These are phyloP conservation scores for Galaxea fascicularis DNA, from an alignment of 92 coral and sea anemone species.

Conservation along the genomic window DNA sequence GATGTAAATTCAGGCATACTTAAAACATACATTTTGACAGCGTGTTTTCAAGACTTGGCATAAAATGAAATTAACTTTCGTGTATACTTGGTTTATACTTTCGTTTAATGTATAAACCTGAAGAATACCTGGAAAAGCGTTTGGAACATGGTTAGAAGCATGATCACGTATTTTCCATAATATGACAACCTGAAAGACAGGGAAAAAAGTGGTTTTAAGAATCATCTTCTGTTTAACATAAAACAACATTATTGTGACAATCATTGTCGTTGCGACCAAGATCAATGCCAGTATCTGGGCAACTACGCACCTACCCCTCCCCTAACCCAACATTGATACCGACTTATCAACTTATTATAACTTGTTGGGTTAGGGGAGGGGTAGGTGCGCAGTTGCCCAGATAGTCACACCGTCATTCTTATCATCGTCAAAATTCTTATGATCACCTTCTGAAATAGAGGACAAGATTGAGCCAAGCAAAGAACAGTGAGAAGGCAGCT, in stretches of 20 bases:
- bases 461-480: conserved; percentile 87
- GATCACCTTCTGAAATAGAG: conserved; percentile 85
- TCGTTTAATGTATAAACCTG: not conserved
- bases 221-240: not conserved
- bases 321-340: too few relatives aligned
- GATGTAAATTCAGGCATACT: too few relatives aligned
- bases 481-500: conserved; percentile 79
- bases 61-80: too few relatives aligned
- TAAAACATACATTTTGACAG: too few relatives aligned
- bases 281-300: too few relatives aligned
- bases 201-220: not conserved
- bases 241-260: not conserved
- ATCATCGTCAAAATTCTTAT: not conserved
- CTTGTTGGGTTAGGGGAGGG: too few relatives aligned
- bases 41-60: too few relatives aligned
- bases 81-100: too few relatives aligned
- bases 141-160: conserved; percentile 86
- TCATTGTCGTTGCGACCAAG: not conserved
- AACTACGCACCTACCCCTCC: too few relatives aligned
- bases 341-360: too few relatives aligned
- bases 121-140: conserved; percentile 76
- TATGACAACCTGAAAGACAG: conserved; percentile 72
- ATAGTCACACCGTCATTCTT: not conserved
- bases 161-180: conserved; percentile 89
- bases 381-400: too few relatives aligned